Percentiles rank a stretch among this genome's conserved stretches.
Conservation (phyloP, 2,113 vertebrate genomes). For the Psettodes erumei region DNA sequence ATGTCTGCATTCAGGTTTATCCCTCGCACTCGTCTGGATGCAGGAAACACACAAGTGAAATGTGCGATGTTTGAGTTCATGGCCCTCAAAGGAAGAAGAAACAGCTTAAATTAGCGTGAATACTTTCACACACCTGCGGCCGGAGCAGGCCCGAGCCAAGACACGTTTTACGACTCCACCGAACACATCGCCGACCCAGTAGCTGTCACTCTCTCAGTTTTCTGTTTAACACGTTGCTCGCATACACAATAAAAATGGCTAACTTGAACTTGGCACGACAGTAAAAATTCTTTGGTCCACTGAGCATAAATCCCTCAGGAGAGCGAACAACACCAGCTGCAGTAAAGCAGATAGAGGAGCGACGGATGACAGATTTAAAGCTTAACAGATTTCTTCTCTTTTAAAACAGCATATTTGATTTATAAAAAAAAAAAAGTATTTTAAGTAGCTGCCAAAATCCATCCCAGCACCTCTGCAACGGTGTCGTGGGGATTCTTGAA, state of each 20-base stretch:
- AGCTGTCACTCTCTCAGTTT: conserved; percentile 17
- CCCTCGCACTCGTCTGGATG: no score
- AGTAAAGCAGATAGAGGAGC: conserved; percentile 12
- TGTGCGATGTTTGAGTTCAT: background rate
- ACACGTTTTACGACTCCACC: conserved; percentile 38
- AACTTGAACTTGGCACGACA: conserved; percentile 22
- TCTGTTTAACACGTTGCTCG: conserved; percentile 2
- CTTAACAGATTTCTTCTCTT: conserved; percentile 19
- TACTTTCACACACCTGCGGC: conserved; percentile 10
- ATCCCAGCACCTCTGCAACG: background rate
- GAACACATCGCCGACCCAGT: conserved; percentile 22
- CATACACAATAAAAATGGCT: conserved; percentile 20
- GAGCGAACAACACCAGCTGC: conserved; percentile 26
- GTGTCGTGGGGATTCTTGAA: conserved; percentile 28
- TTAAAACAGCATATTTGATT: conserved; percentile 33
- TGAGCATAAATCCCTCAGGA: conserved; percentile 37
- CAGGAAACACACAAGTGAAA: no score
- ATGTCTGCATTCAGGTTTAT: conserved; percentile 11
- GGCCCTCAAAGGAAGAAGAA: background rate
- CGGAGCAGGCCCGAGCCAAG: background rate
- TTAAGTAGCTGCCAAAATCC: conserved; percentile 25
- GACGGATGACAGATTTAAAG: conserved; percentile 43
- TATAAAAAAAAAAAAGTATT: background rate
- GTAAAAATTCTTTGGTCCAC: conserved; percentile 26
- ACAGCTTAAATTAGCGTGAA: background rate